Percentiles rank a stretch among this genome's conserved stretches.
Conservation (phyloP, 2,113 vertebrate genomes). For the Riparia riparia region DNA sequence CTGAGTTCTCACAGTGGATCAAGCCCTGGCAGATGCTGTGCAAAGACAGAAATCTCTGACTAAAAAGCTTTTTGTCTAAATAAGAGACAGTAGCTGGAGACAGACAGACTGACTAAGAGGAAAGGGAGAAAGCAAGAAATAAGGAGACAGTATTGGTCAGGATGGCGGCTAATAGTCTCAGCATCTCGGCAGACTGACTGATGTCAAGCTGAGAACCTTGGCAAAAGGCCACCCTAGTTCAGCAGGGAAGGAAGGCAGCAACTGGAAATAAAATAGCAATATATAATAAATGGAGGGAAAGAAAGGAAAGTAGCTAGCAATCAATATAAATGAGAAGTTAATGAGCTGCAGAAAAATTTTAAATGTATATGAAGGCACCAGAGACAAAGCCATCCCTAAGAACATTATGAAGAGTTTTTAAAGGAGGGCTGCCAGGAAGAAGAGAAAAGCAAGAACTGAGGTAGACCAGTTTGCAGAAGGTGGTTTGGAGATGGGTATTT, state of each 20-base stretch:
- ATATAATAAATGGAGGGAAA: conserved; percentile 27
- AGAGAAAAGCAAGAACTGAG: neutral
- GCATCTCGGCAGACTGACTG: neutral
- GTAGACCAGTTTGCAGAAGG: neutral
- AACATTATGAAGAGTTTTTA: neutral
- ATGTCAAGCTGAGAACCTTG: conserved; percentile 48
- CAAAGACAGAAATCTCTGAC: conserved; percentile 7
- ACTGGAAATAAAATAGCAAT: conserved; percentile 46
- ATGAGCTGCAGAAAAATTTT: conserved; percentile 49
- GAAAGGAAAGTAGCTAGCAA: conserved; percentile 37
- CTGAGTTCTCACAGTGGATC: neutral
- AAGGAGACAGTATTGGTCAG: conserved; percentile 15
- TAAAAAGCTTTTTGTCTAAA: neutral
- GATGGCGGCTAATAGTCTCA: conserved; percentile 45
- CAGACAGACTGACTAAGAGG: conserved; percentile 46
- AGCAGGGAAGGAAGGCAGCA: conserved; percentile 6
- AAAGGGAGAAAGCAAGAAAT: conserved; percentile 17
- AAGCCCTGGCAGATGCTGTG: neutral
- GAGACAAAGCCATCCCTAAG: neutral
- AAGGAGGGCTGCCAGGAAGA: neutral
- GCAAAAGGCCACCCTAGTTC: conserved; percentile 45
- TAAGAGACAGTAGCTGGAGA: conserved; percentile 20
- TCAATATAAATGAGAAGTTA: conserved; percentile 67
- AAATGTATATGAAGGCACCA: neutral
- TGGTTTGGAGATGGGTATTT: neutral